Evolutionary conservation across 2,888 invertebrate species (phyloP).

Genomic region (Rhyacophila evoluta): DNA sequence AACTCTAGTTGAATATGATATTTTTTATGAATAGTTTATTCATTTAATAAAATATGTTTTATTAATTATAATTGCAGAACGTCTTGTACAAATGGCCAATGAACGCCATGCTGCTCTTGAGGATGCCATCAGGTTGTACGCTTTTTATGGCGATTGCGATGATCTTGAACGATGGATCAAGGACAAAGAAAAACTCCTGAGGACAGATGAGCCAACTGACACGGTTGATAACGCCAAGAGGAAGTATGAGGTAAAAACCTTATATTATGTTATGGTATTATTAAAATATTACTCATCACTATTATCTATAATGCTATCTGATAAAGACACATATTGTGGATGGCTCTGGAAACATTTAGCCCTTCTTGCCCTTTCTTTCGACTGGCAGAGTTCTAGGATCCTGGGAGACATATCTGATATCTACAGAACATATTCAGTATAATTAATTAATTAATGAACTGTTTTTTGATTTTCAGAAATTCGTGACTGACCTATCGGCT

Average conservation of each 20-base stretch:
- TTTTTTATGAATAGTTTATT: not conserved
- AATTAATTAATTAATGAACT: not conserved
- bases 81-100: conserved; percentile 83
- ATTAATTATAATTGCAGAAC: conserved; percentile 61
- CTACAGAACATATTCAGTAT: not conserved
- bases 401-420: too few relatives aligned
- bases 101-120: conserved; percentile 87
- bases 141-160: conserved; percentile 96
- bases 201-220: conserved; percentile 85
- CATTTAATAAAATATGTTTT: not conserved
- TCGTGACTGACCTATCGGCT: conserved; percentile 95
- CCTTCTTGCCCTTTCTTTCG: too few relatives aligned
- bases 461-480: conserved; percentile 73
- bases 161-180: conserved; percentile 98
- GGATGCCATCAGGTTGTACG: conserved; percentile 92
- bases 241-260: conserved; percentile 83
- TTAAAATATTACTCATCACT: too few relatives aligned
- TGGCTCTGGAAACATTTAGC: too few relatives aligned
- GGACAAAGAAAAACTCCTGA: conserved; percentile 91
- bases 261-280: too few relatives aligned
- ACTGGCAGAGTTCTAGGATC: too few relatives aligned
- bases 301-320: not conserved
- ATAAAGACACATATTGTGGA: not conserved
- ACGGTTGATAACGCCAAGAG: conserved; percentile 93
- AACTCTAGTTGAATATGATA: too few relatives aligned